These are phyloP conservation scores for Thamnophis sirtalis DNA, from an alignment of 2,113 vertebrate genomes.

Conservation along the genomic window DNA sequence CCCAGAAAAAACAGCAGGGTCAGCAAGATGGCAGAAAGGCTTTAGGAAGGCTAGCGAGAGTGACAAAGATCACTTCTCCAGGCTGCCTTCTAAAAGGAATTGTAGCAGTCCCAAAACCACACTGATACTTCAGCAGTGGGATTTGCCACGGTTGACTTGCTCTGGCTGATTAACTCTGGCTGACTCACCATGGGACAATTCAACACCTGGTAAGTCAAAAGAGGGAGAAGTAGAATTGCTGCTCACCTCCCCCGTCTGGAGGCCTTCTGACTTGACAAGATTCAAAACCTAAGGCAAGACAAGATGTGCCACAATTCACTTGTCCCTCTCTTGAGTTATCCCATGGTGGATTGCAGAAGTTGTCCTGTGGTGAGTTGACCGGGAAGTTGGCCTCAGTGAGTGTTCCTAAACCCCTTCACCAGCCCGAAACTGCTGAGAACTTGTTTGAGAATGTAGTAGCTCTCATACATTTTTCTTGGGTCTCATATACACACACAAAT, in stretches of 20 bases:
- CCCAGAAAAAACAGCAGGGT: not conserved
- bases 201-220: no score
- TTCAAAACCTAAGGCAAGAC: not conserved
- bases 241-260: no score
- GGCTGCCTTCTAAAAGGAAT: not conserved
- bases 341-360: not conserved
- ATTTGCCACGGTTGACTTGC: no score
- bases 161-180: no score
- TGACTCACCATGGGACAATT: no score
- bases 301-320: not conserved
- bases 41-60: no score
- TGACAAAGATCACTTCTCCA: not conserved
- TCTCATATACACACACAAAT: not conserved
- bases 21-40: not conserved
- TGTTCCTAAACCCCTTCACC: not conserved
- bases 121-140: not conserved
- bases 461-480: not conserved
- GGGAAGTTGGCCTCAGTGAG: not conserved
- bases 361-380: not conserved
- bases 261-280: not conserved
- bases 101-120: not conserved
- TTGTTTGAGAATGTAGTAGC: not conserved
- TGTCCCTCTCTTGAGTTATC: not conserved
- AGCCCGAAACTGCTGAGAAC: not conserved
- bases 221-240: no score